These are phyloP conservation scores for Zophobas morio DNA, from an alignment of 1,140 invertebrate genomes.

Conservation along the genomic window DNA sequence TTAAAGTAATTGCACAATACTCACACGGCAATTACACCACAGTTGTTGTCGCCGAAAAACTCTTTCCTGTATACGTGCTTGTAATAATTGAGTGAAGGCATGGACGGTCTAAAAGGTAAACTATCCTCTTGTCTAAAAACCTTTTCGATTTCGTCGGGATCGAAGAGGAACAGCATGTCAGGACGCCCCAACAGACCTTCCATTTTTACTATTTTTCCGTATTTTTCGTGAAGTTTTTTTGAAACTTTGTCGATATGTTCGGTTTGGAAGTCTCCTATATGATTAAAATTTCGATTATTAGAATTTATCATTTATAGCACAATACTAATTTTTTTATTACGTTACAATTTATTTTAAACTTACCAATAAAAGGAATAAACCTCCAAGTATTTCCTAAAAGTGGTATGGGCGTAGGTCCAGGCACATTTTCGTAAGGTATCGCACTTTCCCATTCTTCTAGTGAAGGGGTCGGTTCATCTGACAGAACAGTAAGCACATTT, in stretches of 20 bases:
- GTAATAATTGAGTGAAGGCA: constrained; percentile 88
- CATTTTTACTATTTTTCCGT: constrained; percentile 82
- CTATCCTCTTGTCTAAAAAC: constrained; percentile 84
- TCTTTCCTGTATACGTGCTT: constrained; percentile 84
- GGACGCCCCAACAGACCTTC: constrained; percentile 83
- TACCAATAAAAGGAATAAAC: constrained; percentile 73
- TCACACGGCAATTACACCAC: constrained; percentile 88
- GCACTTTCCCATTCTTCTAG: constrained; percentile 57
- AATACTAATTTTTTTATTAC: constrained; percentile 67
- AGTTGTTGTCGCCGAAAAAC: constrained; percentile 84
- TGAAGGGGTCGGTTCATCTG: background rate
- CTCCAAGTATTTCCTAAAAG: constrained; percentile 87
- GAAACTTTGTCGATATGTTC: constrained; percentile 77
- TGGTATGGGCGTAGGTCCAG: constrained; percentile 85
- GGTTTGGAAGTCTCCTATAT: constrained; percentile 63
- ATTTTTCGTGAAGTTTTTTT: constrained; percentile 78
- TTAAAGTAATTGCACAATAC: constrained; percentile 58
- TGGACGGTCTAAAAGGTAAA: constrained; percentile 86
- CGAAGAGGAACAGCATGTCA: constrained; percentile 86
- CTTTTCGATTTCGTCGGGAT: constrained; percentile 87
- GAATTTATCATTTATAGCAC: constrained; percentile 72
- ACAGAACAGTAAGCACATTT: background rate
- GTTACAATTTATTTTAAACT: no score
- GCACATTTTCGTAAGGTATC: constrained; percentile 80
- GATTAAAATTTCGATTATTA: constrained; percentile 16